These are phyloP conservation scores for Crepidodera aurea DNA, from an alignment of 2,888 invertebrate species.

Conservation along the genomic window DNA sequence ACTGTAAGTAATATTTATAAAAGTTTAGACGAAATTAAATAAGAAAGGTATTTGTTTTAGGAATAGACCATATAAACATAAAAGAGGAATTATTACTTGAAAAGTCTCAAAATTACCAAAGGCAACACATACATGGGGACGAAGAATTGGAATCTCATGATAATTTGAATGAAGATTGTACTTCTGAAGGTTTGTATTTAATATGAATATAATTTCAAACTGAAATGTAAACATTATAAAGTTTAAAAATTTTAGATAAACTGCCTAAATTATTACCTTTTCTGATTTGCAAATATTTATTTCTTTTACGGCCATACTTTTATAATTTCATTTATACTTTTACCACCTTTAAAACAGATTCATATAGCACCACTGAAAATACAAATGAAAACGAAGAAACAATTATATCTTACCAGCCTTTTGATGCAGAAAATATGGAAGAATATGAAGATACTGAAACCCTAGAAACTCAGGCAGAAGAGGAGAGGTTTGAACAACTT, in stretches of 20 bases:
- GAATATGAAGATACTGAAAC: constrained; percentile 26
- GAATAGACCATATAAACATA: background rate
- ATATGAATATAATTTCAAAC: too few species aligned
- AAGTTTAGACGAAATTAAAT: background rate
- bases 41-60: too few species aligned
- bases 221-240: background rate
- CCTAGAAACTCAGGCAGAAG: background rate
- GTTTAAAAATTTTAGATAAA: too few species aligned
- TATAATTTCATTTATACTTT: too few species aligned
- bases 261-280: too few species aligned
- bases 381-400: constrained; percentile 25
- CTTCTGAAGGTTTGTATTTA: constrained; percentile 16
- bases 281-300: too few species aligned
- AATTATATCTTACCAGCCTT: constrained; percentile 31
- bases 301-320: too few species aligned
- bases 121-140: too few species aligned
- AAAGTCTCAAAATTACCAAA: background rate
- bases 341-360: background rate
- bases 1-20: background rate
- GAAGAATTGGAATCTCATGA: background rate
- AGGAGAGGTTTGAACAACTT: constrained; percentile 20
- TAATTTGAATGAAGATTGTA: constrained; percentile 9
- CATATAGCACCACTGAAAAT: constrained; percentile 20
- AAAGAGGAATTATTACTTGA: constrained; percentile 9
- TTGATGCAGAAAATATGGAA: constrained; percentile 23